These are phyloP conservation scores for Diprion similis DNA, from an alignment of 1,140 invertebrate genomes.

Conservation along the genomic window DNA sequence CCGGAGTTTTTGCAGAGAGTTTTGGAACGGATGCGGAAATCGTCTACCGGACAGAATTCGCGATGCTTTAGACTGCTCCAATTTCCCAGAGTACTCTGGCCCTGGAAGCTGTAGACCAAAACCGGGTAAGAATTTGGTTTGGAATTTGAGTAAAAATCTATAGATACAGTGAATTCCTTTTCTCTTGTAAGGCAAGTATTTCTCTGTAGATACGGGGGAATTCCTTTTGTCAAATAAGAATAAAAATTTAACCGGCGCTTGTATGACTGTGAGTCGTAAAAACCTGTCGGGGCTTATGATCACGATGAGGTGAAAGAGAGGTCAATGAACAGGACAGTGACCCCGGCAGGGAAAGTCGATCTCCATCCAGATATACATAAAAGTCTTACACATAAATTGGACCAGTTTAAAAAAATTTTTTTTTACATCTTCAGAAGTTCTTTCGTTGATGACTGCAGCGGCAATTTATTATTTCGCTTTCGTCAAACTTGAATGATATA, in stretches of 20 bases:
- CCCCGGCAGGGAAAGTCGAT: slow-evolving; percentile 4
- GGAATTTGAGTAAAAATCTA: too few relatives aligned
- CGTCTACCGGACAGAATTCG: slow-evolving; percentile 74
- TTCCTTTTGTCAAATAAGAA: neutral
- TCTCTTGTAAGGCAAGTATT: neutral
- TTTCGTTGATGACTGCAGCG: too few relatives aligned
- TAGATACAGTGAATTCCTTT: neutral
- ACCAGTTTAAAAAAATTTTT: too few relatives aligned
- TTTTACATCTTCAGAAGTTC: too few relatives aligned
- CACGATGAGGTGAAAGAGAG: slow-evolving; percentile 27
- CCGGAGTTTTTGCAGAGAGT: slow-evolving; percentile 83
- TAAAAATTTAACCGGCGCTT: slow-evolving; percentile 12
- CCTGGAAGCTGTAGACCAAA: slow-evolving; percentile 76
- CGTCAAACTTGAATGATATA: too few relatives aligned
- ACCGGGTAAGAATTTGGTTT: slow-evolving; percentile 66
- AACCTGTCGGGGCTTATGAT: neutral
- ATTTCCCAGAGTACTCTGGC: slow-evolving; percentile 80
- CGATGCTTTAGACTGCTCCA: slow-evolving; percentile 77
- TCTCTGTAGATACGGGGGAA: too few relatives aligned
- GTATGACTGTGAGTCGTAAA: neutral
- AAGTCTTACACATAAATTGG: too few relatives aligned
- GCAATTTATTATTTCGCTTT: too few relatives aligned
- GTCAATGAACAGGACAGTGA: slow-evolving; percentile 1
- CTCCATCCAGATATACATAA: neutral
- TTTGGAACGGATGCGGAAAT: slow-evolving; percentile 81